Base-by-base conservation (phyloP, 2,113 vertebrate species). In the Corythoichthys haematopterus region DNA sequence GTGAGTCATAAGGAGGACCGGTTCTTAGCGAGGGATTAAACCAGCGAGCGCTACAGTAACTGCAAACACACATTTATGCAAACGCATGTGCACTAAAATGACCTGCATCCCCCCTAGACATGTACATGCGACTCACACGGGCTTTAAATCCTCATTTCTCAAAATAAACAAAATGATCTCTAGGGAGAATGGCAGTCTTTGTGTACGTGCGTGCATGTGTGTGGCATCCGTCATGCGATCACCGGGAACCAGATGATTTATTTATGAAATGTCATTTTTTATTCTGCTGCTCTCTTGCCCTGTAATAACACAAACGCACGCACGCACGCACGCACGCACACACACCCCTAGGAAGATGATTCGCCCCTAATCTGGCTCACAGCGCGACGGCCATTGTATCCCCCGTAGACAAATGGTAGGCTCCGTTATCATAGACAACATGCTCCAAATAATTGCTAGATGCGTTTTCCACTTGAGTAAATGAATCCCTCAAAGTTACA, bases 261-360 rank as follows among this genome's bases (percentile, higher is more conserved):
- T 89, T 86, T 85, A 89, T 83, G 66, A 89, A 83, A 85, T 87
- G 76, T 80, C 77, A 89, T 87, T 88, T 85, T 87, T 84, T 73
- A 43, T 82, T 81, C 82, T 78, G 70, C 70, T 69, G 78, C 78
- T 81, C 74, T 82, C 70, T 62, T 62, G 60, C 40, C 60, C 40
- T 46, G 45, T 62, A 62, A 62, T 40, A 45, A n/a, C 52, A 33
- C 52, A 28, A 11, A 6, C 60, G 45, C 28, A 20, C 40, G 45
- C 59, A 16, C 58, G 11, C 59, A 69, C 72, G 56, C 16, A 58
- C 65, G 65, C n/a, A 55, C 47, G 63, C 8, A 43, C 38, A 38
- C 38, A 68, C 72, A 70, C 75, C 84, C 79, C 81, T 51, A 75
- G 65, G 70, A 69, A 1, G 83, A 78, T 74, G 10, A 62, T 45